Base-by-base conservation (phyloP, 53 echinoderm and acorn worm species). In the Hippasteria phrygiana region DNA sequence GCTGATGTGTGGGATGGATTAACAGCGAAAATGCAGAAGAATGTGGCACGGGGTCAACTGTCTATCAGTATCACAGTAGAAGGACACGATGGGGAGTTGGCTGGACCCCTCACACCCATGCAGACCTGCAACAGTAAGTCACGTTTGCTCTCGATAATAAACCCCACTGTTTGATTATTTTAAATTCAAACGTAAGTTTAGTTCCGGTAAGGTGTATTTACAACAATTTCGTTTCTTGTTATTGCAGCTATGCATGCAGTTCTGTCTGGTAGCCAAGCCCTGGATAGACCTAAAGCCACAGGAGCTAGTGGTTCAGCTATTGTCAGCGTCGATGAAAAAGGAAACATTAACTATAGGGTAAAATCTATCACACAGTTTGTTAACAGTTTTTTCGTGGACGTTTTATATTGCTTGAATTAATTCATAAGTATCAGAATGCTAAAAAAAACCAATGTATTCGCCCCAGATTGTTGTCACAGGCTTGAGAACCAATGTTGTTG, bases 301-400 rank as follows among this genome's bases (percentile, higher is more conserved):
- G 95, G 98, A 10, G 98, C 98, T 53, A 95, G 94, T 75, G 98
- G 98, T 34, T 97, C 98, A 13, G 98, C 93, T 16, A 74, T 97
- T 17, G 66, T 97, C 64, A 87, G 89, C 45, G 71, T 97, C 12
- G 93, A 85, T 24, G 94, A 92, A 29, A 91, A 95, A 83, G 98
- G 98, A 40, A 92, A 86, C 13, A 91, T 97, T 22, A 77, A 89
- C 13, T 97, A 97, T 82, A 74, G 86, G 93, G 97, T 97, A 90
- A 86, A 69, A 29, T 10, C 40, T 40, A 29, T 4, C 7, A 2
- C 2, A 11, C 4, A 74, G 18, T 16, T 13, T 48, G n/a, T 35
- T 31, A 71, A 38, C 20, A 17, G 31, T 69, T 46, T 22, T 2
- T 0, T 69, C 2, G n/a, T 47, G 12, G 14, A 0, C 17, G 28